Evolutionary conservation across 2,113 vertebrate species (phyloP).

Genomic region (Anarhynchus alexandrinus): DNA sequence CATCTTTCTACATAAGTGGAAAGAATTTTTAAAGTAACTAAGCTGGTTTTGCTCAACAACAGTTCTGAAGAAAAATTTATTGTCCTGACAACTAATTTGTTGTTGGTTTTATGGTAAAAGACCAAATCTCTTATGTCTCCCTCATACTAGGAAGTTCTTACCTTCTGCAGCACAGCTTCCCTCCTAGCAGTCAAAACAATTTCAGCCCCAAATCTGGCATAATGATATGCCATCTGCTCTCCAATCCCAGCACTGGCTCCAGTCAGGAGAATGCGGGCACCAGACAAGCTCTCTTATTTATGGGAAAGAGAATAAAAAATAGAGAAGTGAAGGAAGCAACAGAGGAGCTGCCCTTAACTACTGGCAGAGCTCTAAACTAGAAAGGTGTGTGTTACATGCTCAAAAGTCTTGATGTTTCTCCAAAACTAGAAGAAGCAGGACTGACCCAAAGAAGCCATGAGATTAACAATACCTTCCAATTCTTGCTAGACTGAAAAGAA

Average conservation of each 20-base stretch:
- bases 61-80: not conserved
- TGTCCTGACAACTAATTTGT: not conserved
- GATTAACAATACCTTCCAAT: not conserved
- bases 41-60: not conserved
- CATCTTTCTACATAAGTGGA: not conserved
- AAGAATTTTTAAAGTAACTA: not conserved
- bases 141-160: conserved; percentile 25
- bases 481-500: not conserved
- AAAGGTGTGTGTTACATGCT: not conserved
- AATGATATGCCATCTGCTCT: conserved; percentile 86
- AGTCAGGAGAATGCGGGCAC: conserved; percentile 80
- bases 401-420: not conserved
- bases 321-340: not conserved
- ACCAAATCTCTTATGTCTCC: not conserved
- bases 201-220: conserved; percentile 79
- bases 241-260: conserved; percentile 86
- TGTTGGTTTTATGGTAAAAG: not conserved
- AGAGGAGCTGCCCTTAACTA: not conserved
- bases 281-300: conserved; percentile 73
- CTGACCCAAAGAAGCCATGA: not conserved
- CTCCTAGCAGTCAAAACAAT: conserved; percentile 84
- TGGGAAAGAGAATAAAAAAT: not conserved
- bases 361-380: not conserved
- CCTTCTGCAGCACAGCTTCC: conserved; percentile 79
- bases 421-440: not conserved